Evolutionary conservation across 1,140 invertebrate genomes (phyloP), one percentile per base, ranked within the genome.

Genomic region (Trichoplusia ni): DNA sequence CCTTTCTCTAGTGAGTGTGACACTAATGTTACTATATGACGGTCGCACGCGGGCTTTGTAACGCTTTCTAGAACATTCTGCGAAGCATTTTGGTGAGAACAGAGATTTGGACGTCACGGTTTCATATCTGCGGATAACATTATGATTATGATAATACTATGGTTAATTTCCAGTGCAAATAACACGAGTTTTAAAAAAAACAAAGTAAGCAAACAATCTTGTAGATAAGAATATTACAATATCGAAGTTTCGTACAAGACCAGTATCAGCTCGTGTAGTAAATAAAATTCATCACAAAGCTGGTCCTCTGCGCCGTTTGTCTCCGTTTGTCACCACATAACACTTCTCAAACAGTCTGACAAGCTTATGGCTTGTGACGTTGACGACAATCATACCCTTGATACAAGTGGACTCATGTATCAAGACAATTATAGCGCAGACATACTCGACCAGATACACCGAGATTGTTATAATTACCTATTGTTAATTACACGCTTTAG

Each of bases 381-480:
- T 31, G 4, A 4, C 13, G 2, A 7, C 40, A 1, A 25, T 14
- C 23, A 0, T 13, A 5, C 8, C 6, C 37, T n/a, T n/a, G 18
- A 11, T 18, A 6, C 44, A 11, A 49, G 44, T 29, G 25, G 23
- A 13, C 13, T 29, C 46, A 29, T 29, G 40, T 44, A 13, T 21
- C 35, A 16, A n/a, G 19, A 14, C 46, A 18, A 23, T 49, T 14
- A 9, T 1, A 21, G 6, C 44, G 13, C 44, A 47, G 23, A 47
- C 23, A 16, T 4, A 29, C 44, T 29, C 29, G 11, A 29, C 6
- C 1, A 4, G 2, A 29, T 3, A 16, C 19, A 27, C n/a, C 40
- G 23, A 44, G 40, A 44, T 14, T 9, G 44, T 13, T 49, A 49
- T 49, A 31, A 49, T 49, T 31, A 49, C 25, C 25, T 31, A n/a